phyloP scores from a whole-genome alignment of 2,113 vertebrate species.

The Xenus cinereus region DNA sequence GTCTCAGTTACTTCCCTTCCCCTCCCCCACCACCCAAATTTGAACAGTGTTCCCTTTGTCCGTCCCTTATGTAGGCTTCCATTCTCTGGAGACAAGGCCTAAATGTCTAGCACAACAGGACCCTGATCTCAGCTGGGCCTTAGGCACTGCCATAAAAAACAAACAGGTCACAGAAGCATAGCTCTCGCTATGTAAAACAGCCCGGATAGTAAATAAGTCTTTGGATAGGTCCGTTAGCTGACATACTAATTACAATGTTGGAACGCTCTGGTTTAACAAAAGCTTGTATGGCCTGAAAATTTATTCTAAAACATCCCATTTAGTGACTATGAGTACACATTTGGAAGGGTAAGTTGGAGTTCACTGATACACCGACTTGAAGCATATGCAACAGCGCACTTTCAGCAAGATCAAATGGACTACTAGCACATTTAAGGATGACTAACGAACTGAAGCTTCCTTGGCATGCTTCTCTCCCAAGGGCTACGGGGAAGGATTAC shows the following conservation, averaged over 20 bases:
- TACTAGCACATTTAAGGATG: not conserved
- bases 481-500: not conserved
- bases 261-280: not conserved
- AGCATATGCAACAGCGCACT: not conserved
- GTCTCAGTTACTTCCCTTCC: slow-evolving; percentile 1
- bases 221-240: not conserved
- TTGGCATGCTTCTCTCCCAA: not conserved
- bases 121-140: slow-evolving; percentile 37
- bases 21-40: not conserved
- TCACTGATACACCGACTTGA: not conserved
- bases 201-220: not conserved
- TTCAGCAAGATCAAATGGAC: not conserved
- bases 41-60: slow-evolving; percentile 49
- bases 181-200: not conserved
- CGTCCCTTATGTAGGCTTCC: not conserved
- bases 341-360: not conserved
- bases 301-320: not conserved
- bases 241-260: not conserved
- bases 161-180: slow-evolving; percentile 6
- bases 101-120: slow-evolving; percentile 37
- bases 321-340: not conserved
- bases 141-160: slow-evolving; percentile 50
- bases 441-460: not conserved
- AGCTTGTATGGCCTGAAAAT: not conserved
- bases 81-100: slow-evolving; percentile 25